Base-by-base conservation (phyloP, 2,888 invertebrate genomes). In the Eupithecia insigniata region DNA sequence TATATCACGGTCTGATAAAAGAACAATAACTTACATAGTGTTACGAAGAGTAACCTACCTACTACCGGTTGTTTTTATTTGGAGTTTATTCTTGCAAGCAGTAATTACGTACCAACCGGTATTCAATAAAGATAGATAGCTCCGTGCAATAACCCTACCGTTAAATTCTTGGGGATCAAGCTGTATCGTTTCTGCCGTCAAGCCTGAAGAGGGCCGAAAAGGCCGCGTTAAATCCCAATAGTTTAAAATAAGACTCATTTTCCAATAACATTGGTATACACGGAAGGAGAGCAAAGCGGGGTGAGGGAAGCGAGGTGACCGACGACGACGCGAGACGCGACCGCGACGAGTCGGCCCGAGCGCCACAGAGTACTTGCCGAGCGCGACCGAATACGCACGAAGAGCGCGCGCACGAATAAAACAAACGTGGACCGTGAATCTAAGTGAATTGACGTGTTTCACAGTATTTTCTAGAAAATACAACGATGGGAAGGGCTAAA, bases 101-200 rank as follows among this genome's bases (percentile, higher is more conserved):
- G 6, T 30, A 28, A 30, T 14, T 60, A 60, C n/a, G n/a, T n/a
- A n/a, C n/a, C n/a, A n/a, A n/a, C 60, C 60, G 60, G 60, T 60
- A 30, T 60, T 30, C 55, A 55, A 55, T 55, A 55, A 55, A 22
- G 55, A 12, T 55, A 22, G 51, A 22, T 51, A 51, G 51, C 22
- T 51, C 22, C 51, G 26, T 55, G 55, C 26, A 3, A 55, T 26
- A 55, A 55, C 22, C 1, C 18, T 51, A 51, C 22, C 22, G 51
- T 8, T 46, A n/a, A n/a, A n/a, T n/a, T n/a, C n/a, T n/a, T n/a
- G n/a, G n/a, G n/a, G n/a, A n/a, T n/a, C n/a, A n/a, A n/a, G n/a
- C n/a, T n/a, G n/a, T n/a, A n/a, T n/a, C n/a, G n/a, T n/a, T n/a
- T n/a, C n/a, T n/a, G n/a, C n/a, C n/a, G n/a, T n/a, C n/a, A n/a